Conservation (phyloP, 2,888 invertebrate genomes). For the Spilarctia lutea region DNA sequence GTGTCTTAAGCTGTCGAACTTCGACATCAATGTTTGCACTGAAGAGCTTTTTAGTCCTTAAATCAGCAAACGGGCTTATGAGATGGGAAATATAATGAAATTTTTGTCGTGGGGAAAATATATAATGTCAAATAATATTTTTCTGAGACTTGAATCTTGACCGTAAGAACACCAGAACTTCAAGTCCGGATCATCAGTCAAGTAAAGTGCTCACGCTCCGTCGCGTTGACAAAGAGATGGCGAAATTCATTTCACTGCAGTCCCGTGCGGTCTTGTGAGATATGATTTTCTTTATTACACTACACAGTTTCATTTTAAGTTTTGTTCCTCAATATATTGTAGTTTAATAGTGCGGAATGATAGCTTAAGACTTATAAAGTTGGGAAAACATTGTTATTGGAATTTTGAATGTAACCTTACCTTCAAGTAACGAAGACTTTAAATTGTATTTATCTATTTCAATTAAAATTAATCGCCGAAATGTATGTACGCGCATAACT, state of each 20-base stretch:
- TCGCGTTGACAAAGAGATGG: conserved; percentile 51
- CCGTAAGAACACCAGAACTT: conserved; percentile 18
- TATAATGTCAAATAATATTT: neutral
- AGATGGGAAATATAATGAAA: neutral
- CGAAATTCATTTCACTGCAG: conserved; percentile 52
- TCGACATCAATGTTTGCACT: neutral
- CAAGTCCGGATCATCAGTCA: conserved; percentile 54
- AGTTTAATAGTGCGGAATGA: conserved; percentile 49
- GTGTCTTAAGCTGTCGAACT: neutral
- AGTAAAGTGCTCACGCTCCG: conserved; percentile 46
- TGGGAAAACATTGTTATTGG: conserved; percentile 13
- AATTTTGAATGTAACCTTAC: neutral
- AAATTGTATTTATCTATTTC: no score
- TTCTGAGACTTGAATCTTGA: conserved; percentile 19
- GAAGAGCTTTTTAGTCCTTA: neutral
- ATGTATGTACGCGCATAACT: no score
- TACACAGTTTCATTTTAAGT: conserved; percentile 54
- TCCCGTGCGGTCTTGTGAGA: conserved; percentile 45
- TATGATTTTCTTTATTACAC: conserved; percentile 58
- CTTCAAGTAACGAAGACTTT: neutral
- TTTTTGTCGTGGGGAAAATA: neutral
- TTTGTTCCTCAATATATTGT: conserved; percentile 48
- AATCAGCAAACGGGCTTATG: neutral
- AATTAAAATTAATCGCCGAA: no score
- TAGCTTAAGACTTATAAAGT: conserved; percentile 35